A percentile compares a stretch with the other conserved stretches of the same genome.
phyloP scores from a whole-genome alignment of 2,888 invertebrate genomes.

The Conomelus anceps region DNA sequence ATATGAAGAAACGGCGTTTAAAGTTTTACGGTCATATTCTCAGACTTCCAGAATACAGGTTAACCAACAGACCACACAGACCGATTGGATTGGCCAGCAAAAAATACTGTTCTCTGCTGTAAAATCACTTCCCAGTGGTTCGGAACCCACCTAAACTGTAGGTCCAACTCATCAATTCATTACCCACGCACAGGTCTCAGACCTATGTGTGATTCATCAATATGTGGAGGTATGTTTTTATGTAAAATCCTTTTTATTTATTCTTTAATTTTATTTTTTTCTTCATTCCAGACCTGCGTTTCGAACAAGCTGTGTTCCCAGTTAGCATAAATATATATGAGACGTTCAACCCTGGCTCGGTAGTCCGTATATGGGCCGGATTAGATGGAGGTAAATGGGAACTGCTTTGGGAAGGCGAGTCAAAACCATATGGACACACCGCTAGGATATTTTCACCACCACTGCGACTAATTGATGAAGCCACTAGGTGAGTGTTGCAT shows the following conservation, averaged over 20 bases:
- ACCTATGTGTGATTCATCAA: no score
- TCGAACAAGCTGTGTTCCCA: slow-evolving; percentile 60
- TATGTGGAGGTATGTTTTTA: no score
- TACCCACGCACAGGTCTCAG: no score
- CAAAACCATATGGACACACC: slow-evolving; percentile 52
- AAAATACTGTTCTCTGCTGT: no score
- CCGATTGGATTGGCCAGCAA: no score
- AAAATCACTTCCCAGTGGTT: no score
- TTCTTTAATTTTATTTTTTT: slow-evolving; percentile 12
- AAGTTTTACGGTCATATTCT: no score
- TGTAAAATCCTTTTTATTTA: neutral
- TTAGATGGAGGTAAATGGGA: slow-evolving; percentile 53
- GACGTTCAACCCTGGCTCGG: slow-evolving; percentile 78
- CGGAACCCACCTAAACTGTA: no score
- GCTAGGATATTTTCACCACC: slow-evolving; percentile 72
- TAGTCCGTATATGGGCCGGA: slow-evolving; percentile 72
- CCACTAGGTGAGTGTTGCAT: slow-evolving; percentile 54
- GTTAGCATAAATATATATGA: slow-evolving; percentile 68
- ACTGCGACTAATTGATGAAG: slow-evolving; percentile 51
- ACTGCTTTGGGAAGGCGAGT: slow-evolving; percentile 68
- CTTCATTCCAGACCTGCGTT: slow-evolving; percentile 52
- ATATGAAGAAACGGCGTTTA: no score
- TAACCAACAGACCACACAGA: no score
- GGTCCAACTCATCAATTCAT: no score
- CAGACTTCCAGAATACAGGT: no score